Conservation (phyloP, 2,797 vertebrate genomes). For the Gobio occitaniae region DNA sequence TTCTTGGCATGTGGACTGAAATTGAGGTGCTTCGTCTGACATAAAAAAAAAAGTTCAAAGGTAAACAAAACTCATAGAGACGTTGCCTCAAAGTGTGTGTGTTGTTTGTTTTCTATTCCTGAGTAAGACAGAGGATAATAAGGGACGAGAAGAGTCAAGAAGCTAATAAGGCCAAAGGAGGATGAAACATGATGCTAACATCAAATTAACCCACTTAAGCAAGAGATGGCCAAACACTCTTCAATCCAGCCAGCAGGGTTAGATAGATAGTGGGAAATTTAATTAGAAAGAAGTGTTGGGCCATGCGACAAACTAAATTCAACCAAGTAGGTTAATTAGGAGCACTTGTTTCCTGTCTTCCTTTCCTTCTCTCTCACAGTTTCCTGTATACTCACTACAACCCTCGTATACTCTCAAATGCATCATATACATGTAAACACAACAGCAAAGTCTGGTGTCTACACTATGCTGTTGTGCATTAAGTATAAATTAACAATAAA, state of each 20-base stretch:
- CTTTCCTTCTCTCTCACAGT: not conserved
- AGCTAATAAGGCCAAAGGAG: constrained; percentile 50
- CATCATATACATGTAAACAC: not conserved
- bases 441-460: not conserved
- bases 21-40: not conserved
- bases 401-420: not conserved
- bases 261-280: constrained; percentile 32
- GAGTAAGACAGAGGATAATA: constrained; percentile 12
- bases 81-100: not conserved
- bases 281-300: constrained; percentile 42
- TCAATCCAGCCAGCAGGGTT: constrained; percentile 13
- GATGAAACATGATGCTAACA: constrained; percentile 55
- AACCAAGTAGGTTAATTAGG: constrained; percentile 40
- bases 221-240: constrained; percentile 26
- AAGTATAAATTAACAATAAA: constrained; percentile 16
- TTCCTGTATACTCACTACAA: not conserved
- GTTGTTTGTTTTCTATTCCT: constrained; percentile 12
- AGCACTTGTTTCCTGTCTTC: constrained; percentile 30
- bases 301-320: constrained; percentile 35
- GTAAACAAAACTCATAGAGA: not conserved
- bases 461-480: not conserved
- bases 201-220: constrained; percentile 51
- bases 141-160: constrained; percentile 24
- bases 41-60: constrained; percentile 7
- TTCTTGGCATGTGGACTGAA: constrained; percentile 3